Base-by-base conservation (phyloP, 2,888 invertebrate species). In the Danaus chrysippus region DNA sequence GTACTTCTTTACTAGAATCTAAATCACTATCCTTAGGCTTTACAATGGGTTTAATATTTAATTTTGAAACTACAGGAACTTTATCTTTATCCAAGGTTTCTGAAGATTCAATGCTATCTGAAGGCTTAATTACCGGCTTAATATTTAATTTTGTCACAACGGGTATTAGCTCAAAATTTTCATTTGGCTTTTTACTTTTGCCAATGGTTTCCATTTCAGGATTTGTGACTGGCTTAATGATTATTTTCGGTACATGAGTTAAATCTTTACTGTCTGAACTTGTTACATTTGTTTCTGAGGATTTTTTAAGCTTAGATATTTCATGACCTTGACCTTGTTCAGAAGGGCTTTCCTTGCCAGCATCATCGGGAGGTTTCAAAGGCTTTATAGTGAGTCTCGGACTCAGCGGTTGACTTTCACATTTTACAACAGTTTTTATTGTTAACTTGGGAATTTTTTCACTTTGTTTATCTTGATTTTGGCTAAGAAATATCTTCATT, bases 51-150 rank as follows among this genome's bases (percentile, higher is more conserved):
- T 92, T 92, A 68, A 92, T 92, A 76, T 91, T 92, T 77, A 92
- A 83, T 82, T 92, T 92, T 75, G 92, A 92, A 77, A 90, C 83
- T 78, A 87, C 84, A 82, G 91, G 91, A 83, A 90, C 84, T 83
- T 83, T 85, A 62, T 84, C 81, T 46, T 46, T 46, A 65, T 84
- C 86, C 68, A 77, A 71, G 73, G 72, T 76, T 65, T 83, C 81
- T 59, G 82, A 76, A 64, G 76, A 73, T 73, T 83, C 83, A 70
- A 71, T 78, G 73, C 71, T 76, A 43, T 86, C 87, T 71, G 76
- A 68, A 73, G 88, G 89, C 79, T 84, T 92, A 66, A 91, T 76
- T 74, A 92, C 82, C 53, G 91, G 87, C 72, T 89, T 90, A 54
- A 91, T 89, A 70, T 89, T 89, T 68, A 90, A 72, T 72, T 89